Evolutionary conservation across 92 coral and sea anemone genomes (phyloP).

Genomic region (Palythoa grandiflora): DNA sequence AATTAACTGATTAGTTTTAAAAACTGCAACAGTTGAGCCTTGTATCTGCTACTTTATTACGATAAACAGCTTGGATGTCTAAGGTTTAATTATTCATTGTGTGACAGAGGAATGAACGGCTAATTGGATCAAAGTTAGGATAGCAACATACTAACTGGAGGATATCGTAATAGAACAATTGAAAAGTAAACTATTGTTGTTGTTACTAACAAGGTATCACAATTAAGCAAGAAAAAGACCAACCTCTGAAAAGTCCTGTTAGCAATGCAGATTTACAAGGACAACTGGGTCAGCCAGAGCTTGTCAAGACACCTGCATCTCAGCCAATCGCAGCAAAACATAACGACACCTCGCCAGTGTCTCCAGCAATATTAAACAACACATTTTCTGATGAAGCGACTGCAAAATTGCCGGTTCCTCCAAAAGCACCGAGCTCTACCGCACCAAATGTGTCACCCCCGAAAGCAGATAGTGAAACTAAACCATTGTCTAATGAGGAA

Average conservation of each 20-base stretch:
- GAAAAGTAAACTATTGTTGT: background rate
- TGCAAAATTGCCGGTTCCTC: background rate
- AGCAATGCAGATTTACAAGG: background rate
- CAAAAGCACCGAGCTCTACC: background rate
- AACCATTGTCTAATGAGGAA: background rate
- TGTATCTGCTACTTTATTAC: no score
- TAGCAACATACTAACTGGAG: no score
- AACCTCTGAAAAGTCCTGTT: background rate
- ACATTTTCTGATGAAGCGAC: background rate
- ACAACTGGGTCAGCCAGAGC: background rate
- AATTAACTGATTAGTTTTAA: no score
- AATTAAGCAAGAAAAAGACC: background rate
- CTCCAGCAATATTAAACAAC: background rate
- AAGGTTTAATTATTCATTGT: no score
- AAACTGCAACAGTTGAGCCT: no score
- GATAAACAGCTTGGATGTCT: no score
- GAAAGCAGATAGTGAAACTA: background rate
- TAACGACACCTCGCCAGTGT: background rate
- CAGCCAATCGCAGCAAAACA: background rate
- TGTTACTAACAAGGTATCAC: background rate
- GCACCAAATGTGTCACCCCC: background rate
- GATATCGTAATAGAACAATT: background rate
- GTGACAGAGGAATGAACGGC: no score
- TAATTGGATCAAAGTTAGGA: no score
- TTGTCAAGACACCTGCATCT: background rate